phyloP scores from a whole-genome alignment of 2,888 invertebrate genomes.

The Linyphia triangularis region DNA sequence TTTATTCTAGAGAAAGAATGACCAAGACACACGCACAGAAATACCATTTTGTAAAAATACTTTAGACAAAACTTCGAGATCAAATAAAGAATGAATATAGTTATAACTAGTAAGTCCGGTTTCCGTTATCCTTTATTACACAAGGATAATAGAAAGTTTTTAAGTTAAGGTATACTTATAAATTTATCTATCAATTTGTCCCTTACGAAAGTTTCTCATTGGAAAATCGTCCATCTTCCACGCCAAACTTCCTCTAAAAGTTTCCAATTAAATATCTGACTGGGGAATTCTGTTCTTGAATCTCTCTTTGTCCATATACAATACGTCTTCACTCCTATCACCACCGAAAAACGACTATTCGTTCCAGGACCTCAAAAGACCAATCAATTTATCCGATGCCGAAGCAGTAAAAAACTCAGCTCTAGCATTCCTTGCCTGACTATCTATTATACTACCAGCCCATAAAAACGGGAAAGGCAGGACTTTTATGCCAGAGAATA shows the following conservation, averaged over 20 bases:
- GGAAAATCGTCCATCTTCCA: background rate
- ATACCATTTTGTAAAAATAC: too few relatives aligned
- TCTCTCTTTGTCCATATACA: background rate
- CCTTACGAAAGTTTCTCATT: background rate
- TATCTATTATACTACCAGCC: conserved; percentile 55
- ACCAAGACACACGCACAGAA: too few relatives aligned
- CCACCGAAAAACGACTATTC: conserved; percentile 17
- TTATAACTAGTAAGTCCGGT: too few relatives aligned
- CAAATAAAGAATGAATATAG: too few relatives aligned
- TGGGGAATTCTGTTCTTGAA: background rate
- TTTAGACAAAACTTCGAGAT: too few relatives aligned
- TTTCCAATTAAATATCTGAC: conserved; percentile 3
- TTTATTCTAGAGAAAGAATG: too few relatives aligned
- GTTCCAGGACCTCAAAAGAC: conserved; percentile 19
- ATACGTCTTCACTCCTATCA: conserved; percentile 20
- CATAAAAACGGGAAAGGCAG: conserved; percentile 49
- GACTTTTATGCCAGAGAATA: conserved; percentile 60
- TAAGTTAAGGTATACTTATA: too few relatives aligned
- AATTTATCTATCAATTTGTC: too few relatives aligned
- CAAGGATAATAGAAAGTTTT: too few relatives aligned
- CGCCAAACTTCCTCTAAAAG: background rate
- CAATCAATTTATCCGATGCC: conserved; percentile 60
- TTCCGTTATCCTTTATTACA: too few relatives aligned
- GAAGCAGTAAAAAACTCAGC: conserved; percentile 49
- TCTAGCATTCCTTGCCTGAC: conserved; percentile 40